Evolutionary conservation across 2,113 vertebrate genomes (phyloP).

Genomic region (Martes martes): DNA sequence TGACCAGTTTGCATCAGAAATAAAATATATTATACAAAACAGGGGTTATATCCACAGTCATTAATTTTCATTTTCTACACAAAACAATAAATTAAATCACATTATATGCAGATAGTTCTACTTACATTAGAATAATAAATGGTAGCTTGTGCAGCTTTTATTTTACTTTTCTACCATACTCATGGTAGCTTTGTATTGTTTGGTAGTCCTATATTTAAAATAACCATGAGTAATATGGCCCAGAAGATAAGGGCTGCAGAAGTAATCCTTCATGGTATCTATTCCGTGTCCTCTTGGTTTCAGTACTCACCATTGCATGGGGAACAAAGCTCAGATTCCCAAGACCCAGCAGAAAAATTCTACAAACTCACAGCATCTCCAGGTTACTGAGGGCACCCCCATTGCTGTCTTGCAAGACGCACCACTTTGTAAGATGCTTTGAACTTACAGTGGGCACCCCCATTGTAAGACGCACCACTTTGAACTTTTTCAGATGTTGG

Average conservation of each 20-base stretch:
- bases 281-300: conserved; percentile 51
- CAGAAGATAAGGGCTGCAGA: conserved; percentile 35
- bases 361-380: not conserved
- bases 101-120: conserved; percentile 93
- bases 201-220: conserved; percentile 59
- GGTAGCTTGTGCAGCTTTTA: conserved; percentile 69
- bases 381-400: not conserved
- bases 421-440: not conserved
- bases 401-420: not conserved
- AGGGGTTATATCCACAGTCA: conserved; percentile 87
- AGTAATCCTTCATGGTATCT: conserved; percentile 28
- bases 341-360: not conserved
- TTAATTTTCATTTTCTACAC: conserved; percentile 86
- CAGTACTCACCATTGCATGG: not conserved
- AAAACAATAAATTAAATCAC: conserved; percentile 94
- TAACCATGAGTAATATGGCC: conserved; percentile 24
- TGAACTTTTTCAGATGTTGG: not conserved
- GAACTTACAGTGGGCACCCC: no score
- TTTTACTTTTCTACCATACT: conserved; percentile 63
- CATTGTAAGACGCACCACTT: not conserved
- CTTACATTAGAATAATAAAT: conserved; percentile 89
- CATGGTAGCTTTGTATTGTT: conserved; percentile 46
- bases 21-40: conserved; percentile 86
- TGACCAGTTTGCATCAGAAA: conserved; percentile 78
- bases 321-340: conserved; percentile 45